Evolutionary conservation across 1,140 invertebrate species (phyloP).

Genomic region (Bombus balteatus): DNA sequence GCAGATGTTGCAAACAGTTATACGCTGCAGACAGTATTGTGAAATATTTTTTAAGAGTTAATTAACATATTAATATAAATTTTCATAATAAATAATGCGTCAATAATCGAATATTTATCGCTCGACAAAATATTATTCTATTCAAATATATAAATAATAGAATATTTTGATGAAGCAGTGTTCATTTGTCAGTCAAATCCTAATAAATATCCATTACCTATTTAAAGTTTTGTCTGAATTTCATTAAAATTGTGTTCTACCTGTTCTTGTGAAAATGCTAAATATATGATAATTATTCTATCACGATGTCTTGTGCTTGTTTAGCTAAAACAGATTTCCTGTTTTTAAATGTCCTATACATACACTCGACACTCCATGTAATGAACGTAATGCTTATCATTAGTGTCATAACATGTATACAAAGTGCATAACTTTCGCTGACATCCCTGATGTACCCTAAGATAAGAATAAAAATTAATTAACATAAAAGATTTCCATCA

Average conservation of each 20-base stretch:
- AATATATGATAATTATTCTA: not conserved
- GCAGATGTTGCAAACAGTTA: not conserved
- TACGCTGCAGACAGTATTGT: not conserved
- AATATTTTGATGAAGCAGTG: not conserved
- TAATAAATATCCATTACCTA: not conserved
- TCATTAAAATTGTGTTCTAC: not conserved
- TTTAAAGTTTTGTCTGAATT: not conserved
- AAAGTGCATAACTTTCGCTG: slow-evolving; percentile 87
- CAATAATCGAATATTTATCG: no score
- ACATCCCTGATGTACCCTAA: slow-evolving; percentile 88
- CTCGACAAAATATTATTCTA: not conserved
- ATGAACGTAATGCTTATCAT: slow-evolving; percentile 86
- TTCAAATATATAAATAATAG: not conserved
- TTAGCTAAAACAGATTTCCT: slow-evolving; percentile 10
- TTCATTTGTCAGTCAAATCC: not conserved
- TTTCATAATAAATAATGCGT: not conserved
- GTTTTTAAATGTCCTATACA: slow-evolving; percentile 31
- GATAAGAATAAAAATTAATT: slow-evolving; percentile 1
- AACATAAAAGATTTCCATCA: not conserved
- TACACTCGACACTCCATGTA: slow-evolving; percentile 87
- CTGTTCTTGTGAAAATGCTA: not conserved
- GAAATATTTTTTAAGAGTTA: not conserved
- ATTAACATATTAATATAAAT: not conserved
- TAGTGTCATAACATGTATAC: slow-evolving; percentile 88
- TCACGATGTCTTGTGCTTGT: slow-evolving; percentile 1